Conservation (phyloP, 2,797 vertebrate species). For the Mallotus villosus region DNA sequence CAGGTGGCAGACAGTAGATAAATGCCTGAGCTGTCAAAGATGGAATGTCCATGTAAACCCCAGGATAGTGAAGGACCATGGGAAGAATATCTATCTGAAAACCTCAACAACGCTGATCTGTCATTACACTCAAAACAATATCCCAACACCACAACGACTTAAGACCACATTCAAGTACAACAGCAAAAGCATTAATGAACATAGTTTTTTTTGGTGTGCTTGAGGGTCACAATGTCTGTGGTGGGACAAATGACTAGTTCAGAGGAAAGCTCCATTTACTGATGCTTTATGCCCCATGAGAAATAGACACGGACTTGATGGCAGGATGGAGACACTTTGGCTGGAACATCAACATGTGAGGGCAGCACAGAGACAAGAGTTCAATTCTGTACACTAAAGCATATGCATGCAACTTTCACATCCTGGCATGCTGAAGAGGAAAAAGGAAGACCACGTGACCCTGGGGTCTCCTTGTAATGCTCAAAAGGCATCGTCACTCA, state of each 20-base stretch:
- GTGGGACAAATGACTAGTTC: slow-evolving; percentile 45
- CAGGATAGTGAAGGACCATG: slow-evolving; percentile 64
- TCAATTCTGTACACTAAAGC: slow-evolving; percentile 56
- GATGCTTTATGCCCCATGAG: slow-evolving; percentile 20
- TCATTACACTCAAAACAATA: slow-evolving; percentile 76
- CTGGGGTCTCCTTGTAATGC: slow-evolving; percentile 78
- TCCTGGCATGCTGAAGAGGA: slow-evolving; percentile 80
- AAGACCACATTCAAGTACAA: slow-evolving; percentile 83
- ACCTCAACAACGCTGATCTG: slow-evolving; percentile 74
- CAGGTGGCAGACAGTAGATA: slow-evolving; percentile 74
- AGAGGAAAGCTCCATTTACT: slow-evolving; percentile 44
- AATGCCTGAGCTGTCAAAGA: slow-evolving; percentile 76
- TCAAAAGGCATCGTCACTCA: slow-evolving; percentile 77
- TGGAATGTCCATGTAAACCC: slow-evolving; percentile 79
- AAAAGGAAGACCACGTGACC: slow-evolving; percentile 81
- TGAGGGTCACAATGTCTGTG: slow-evolving; percentile 19
- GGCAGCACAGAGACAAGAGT: neutral
- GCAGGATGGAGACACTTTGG: slow-evolving; percentile 54
- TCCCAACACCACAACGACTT: slow-evolving; percentile 72
- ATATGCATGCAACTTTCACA: slow-evolving; percentile 81
- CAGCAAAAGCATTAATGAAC: slow-evolving; percentile 72
- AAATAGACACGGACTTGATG: slow-evolving; percentile 35
- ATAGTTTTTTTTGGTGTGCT: neutral
- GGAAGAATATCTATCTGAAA: slow-evolving; percentile 69
- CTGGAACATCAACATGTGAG: slow-evolving; percentile 50